Percentiles rank a stretch among this genome's conserved stretches.
Evolutionary conservation across 2,113 vertebrate species (phyloP).

Genomic region (Phyllopteryx taeniolatus): DNA sequence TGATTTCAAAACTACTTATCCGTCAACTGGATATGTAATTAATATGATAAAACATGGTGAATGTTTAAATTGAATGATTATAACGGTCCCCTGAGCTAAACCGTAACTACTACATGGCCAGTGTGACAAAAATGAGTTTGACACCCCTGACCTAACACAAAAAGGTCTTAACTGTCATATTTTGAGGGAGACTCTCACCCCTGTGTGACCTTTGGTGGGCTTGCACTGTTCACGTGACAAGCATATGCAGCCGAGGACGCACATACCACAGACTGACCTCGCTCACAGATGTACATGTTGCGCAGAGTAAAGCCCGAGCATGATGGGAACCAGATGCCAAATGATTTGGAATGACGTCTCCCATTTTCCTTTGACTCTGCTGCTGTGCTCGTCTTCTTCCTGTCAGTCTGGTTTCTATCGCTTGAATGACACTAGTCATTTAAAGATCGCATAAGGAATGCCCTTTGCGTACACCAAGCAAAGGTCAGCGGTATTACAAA

Average conservation of each 20-base stretch:
- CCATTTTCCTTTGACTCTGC: slow-evolving; percentile 27
- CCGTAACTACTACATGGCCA: too few relatives aligned
- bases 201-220: slow-evolving; percentile 21
- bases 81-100: too few relatives aligned
- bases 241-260: slow-evolving; percentile 51
- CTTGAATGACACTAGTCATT: too few relatives aligned
- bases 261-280: slow-evolving; percentile 60
- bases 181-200: slow-evolving; percentile 14
- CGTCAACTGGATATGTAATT: too few relatives aligned
- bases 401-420: slow-evolving; percentile 26
- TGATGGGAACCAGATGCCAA: slow-evolving; percentile 68
- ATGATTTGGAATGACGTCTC: slow-evolving; percentile 43
- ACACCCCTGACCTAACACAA: neutral
- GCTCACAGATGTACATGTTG: slow-evolving; percentile 50
- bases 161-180: neutral
- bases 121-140: too few relatives aligned
- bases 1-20: too few relatives aligned
- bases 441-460: neutral
- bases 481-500: too few relatives aligned
- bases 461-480: neutral
- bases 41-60: too few relatives aligned
- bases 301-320: slow-evolving; percentile 42
- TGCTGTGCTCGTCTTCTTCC: slow-evolving; percentile 8
- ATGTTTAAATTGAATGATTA: too few relatives aligned
- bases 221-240: slow-evolving; percentile 40